Evolutionary conservation across 2,797 vertebrate species (phyloP), one percentile per base, ranked within the genome.

Genomic region (Anas acuta): DNA sequence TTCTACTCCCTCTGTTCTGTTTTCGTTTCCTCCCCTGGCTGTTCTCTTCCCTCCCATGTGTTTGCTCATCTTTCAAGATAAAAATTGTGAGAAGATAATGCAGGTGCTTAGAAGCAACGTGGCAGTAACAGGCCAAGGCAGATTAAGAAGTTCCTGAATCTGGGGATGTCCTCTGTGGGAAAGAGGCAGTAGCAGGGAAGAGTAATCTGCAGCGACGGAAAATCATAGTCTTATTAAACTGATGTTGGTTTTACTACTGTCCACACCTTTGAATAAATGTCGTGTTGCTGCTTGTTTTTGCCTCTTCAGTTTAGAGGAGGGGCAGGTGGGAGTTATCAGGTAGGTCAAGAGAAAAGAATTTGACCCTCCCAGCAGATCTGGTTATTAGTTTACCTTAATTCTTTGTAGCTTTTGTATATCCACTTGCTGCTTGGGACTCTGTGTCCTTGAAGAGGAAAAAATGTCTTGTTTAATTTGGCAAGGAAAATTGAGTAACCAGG

Each of bases 381-480:
- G 9, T 60, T 89, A 71, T 66, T 93, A 41, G n/a, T 37, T 78
- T 91, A 35, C 32, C 65, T 56, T 47, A 37, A 60, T 90, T 80
- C 67, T 87, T 32, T 64, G 41, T 18, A 77, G 57, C 67, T 62
- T 90, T 89, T 93, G 45, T 85, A 18, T 28, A 2, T 75, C 30
- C n/a, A 75, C 89, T 75, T 93, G 54, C 62, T 92, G 54, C 3
- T 69, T 12, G 8, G 82, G 32, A 69, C 89, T 93, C 14, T 4
- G 1, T 66, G 93, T 87, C 76, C 87, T 83, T 84, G 82, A 89
- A 58, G 30, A 43, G 11, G 56, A 7, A 22, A 60, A 56, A 33
- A 77, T 9, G 28, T 47, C 72, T 79, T 95, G 66, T 96, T 96
- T 91, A 74, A 84, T 87, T 92, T 94, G 64, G 77, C 74, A 30